phyloP scores from a whole-genome alignment of 2,113 vertebrate genomes.

The Equus quagga region DNA sequence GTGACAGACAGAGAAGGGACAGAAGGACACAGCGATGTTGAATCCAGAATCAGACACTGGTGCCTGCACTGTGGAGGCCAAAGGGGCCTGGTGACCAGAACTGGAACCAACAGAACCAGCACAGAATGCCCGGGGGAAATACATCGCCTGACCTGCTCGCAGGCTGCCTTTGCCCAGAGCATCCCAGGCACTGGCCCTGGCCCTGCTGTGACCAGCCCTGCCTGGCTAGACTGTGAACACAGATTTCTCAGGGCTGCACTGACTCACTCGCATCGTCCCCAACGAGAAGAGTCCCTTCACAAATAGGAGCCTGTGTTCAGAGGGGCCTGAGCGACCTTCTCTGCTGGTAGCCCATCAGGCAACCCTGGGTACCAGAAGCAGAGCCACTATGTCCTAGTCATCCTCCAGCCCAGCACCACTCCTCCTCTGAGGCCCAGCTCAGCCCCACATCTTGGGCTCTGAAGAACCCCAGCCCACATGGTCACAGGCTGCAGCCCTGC shows the following conservation, averaged over 20 bases:
- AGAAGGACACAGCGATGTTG: rapidly evolving
- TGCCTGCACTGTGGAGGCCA: no score
- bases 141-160: background rate
- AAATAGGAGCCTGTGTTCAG: background rate
- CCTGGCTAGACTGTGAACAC: no score
- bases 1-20: background rate
- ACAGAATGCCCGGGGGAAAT: no score
- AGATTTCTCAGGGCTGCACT: background rate
- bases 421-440: background rate
- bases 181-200: background rate
- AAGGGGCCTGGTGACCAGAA: no score
- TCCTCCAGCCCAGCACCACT: background rate
- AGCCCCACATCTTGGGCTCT: rapidly evolving
- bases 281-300: rapidly evolving
- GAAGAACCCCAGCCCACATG: background rate
- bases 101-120: background rate
- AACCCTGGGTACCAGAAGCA: no score
- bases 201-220: background rate
- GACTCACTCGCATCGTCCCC: background rate
- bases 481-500: background rate
- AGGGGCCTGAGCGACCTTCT: background rate
- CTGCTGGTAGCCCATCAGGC: background rate
- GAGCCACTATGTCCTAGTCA: background rate
- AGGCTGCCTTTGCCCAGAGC: background rate
- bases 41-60: background rate